Evolutionary conservation across 2,113 vertebrate genomes (phyloP).

Genomic region (Marcusenius ussheri): DNA sequence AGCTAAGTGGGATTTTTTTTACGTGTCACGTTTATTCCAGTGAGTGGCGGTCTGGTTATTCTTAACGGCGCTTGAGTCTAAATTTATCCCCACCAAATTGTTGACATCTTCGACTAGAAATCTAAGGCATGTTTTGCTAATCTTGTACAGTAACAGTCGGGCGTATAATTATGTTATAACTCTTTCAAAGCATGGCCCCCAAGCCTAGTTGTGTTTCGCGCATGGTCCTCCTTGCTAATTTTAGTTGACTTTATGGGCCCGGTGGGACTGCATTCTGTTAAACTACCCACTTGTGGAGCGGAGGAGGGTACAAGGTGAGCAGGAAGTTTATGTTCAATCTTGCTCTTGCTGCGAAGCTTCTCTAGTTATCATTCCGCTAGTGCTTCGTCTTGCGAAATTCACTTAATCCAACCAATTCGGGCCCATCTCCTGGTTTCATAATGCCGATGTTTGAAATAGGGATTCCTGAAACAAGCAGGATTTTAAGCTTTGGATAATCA

Average conservation of each 20-base stretch:
- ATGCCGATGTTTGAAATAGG: conserved; percentile 4
- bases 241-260: background rate
- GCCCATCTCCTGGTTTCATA: conserved; percentile 5
- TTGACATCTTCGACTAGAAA: background rate
- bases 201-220: background rate
- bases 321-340: background rate
- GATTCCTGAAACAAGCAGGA: conserved; percentile 13
- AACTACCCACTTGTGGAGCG: background rate
- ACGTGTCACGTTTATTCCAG: conserved; percentile 31
- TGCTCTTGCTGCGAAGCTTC: background rate
- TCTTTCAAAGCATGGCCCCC: background rate
- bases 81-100: background rate
- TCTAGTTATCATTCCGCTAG: background rate
- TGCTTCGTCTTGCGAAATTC: background rate
- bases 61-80: conserved; percentile 11
- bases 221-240: background rate
- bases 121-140: background rate
- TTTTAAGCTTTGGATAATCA: conserved; percentile 26
- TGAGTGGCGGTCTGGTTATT: conserved; percentile 20
- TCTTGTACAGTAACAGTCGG: background rate
- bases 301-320: background rate
- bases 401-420: conserved; percentile 15
- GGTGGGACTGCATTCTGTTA: background rate
- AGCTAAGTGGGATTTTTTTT: conserved; percentile 30
- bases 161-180: background rate